Conservation (phyloP, 2,797 vertebrate species). For the Tenualosa thibaudeaui region DNA sequence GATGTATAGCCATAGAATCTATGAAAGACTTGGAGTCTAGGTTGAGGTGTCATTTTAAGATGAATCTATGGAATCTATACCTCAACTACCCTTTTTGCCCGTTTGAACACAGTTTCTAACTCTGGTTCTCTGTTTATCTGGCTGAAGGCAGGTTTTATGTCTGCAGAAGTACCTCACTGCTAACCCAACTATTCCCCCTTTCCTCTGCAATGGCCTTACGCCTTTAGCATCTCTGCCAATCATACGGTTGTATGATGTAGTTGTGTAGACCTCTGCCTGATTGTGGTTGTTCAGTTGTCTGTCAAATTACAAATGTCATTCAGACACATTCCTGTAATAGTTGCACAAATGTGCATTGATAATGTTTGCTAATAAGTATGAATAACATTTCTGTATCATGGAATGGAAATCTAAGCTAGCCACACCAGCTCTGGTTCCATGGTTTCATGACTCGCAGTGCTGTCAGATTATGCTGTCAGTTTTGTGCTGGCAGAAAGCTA, state of each 20-base stretch:
- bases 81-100: neutral
- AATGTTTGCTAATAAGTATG: neutral
- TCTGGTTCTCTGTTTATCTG: neutral
- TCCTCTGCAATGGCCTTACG: neutral
- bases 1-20: no score
- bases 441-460: neutral
- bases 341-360: no score
- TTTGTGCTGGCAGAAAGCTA: neutral
- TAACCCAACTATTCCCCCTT: neutral
- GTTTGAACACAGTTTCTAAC: neutral
- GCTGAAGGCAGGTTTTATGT: neutral
- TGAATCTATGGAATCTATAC: neutral
- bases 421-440: neutral
- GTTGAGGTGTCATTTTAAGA: neutral
- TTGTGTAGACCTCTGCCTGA: neutral
- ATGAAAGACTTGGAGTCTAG: no score
- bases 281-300: neutral
- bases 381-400: neutral
- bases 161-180: neutral
- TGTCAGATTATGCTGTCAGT: no score
- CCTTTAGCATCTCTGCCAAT: neutral
- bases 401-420: no score
- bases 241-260: neutral
- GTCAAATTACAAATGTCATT: neutral
- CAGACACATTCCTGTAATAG: neutral